phyloP scores from a whole-genome alignment of 1,140 invertebrate genomes.

The Uloborus diversus region DNA sequence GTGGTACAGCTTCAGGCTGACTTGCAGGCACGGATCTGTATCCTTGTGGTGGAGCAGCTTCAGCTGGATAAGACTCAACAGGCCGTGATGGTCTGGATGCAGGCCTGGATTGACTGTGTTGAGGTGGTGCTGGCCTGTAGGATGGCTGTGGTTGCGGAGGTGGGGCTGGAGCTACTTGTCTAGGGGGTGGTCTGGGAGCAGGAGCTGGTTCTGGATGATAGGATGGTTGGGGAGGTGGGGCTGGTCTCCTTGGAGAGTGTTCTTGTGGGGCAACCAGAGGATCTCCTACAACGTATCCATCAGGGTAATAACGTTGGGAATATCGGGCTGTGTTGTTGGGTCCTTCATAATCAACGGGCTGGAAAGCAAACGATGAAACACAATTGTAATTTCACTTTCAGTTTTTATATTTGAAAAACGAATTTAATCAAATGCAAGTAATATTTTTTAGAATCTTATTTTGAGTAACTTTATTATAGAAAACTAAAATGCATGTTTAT shows the following conservation, averaged over 20 bases:
- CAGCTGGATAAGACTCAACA: conserved; percentile 31
- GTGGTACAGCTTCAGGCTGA: conserved; percentile 5
- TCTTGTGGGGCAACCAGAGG: conserved; percentile 23
- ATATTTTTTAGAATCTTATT: no score
- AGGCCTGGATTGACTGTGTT: not conserved
- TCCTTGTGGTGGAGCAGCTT: conserved; percentile 4
- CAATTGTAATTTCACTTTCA: not conserved
- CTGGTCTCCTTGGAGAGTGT: not conserved
- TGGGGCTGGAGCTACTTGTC: conserved; percentile 44
- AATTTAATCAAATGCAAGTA: no score
- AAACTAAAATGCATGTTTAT: no score
- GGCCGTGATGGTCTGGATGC: conserved; percentile 22
- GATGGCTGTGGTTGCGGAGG: conserved; percentile 13
- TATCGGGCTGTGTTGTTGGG: conserved; percentile 82
- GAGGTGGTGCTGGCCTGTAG: conserved; percentile 31
- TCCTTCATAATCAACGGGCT: conserved; percentile 60
- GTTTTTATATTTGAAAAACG: no score
- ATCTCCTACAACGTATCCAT: conserved; percentile 60
- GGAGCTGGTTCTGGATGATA: conserved; percentile 16
- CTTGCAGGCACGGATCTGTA: conserved; percentile 8
- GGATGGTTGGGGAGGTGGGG: conserved; percentile 1
- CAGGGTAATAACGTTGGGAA: conserved; percentile 75
- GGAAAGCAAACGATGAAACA: conserved; percentile 8
- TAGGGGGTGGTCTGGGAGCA: conserved; percentile 30
- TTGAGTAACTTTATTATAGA: no score